phyloP scores from a whole-genome alignment of 2,113 vertebrate species.

The Uria lomvia region DNA sequence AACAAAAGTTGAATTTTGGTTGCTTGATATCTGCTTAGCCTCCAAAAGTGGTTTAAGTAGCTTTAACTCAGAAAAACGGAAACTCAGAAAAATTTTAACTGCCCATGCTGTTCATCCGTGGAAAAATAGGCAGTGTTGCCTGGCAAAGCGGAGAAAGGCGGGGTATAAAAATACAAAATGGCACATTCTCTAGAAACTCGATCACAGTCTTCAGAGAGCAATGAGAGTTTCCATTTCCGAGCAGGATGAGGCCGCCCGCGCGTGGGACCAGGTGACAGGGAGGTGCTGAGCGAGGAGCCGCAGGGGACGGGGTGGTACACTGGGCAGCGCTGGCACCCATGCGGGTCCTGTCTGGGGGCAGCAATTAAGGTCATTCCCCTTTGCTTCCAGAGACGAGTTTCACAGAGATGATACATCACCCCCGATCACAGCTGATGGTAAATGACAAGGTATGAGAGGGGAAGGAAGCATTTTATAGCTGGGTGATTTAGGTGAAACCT shows the following conservation, averaged over 20 bases:
- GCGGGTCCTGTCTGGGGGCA: accelerated
- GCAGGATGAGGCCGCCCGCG: neutral
- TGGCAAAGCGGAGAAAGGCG: neutral
- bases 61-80: neutral
- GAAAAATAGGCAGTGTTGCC: accelerated
- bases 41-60: neutral
- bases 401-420: neutral
- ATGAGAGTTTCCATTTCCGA: neutral
- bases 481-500: neutral
- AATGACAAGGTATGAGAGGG: neutral
- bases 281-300: too few species aligned
- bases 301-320: too few species aligned
- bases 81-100: neutral
- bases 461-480: neutral
- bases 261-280: accelerated
- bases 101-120: neutral
- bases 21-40: neutral
- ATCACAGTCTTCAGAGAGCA: neutral
- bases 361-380: neutral
- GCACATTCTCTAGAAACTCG: neutral
- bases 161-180: neutral
- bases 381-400: neutral
- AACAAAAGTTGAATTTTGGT: neutral
- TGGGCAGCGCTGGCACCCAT: neutral
- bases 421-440: neutral